These are phyloP conservation scores for Drosophila paranaensis DNA, from an alignment of 2,888 invertebrate species.

Conservation along the genomic window DNA sequence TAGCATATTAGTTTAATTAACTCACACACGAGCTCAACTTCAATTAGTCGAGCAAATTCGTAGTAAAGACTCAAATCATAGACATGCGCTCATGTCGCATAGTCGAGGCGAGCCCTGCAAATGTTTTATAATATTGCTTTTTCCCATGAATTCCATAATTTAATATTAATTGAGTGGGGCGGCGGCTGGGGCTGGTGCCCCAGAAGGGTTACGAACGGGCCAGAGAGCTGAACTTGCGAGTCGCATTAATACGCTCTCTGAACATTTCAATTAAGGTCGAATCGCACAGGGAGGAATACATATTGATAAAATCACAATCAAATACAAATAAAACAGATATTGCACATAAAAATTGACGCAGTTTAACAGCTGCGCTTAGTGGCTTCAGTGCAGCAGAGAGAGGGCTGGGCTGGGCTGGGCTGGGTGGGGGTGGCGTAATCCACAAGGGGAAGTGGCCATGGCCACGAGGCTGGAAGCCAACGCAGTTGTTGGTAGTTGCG, in stretches of 20 bases:
- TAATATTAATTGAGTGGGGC: constrained; percentile 68
- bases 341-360: constrained; percentile 76
- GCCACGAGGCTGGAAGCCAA: constrained; percentile 21
- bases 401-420: background rate
- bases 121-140: constrained; percentile 33
- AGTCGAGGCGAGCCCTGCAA: constrained; percentile 12
- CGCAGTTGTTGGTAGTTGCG: constrained; percentile 58
- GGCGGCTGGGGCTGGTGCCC: background rate
- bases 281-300: constrained; percentile 46
- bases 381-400: constrained; percentile 1
- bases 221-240: constrained; percentile 49
- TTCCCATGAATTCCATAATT: constrained; percentile 75
- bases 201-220: constrained; percentile 25
- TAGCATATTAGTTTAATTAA: constrained; percentile 38
- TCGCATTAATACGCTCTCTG: constrained; percentile 49
- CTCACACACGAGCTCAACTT: constrained; percentile 16
- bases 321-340: constrained; percentile 76
- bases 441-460: constrained; percentile 28
- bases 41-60: constrained; percentile 23
- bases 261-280: constrained; percentile 72
- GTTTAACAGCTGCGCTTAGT: constrained; percentile 53
- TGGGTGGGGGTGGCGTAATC: constrained; percentile 6
- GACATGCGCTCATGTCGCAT: constrained; percentile 9
- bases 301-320: constrained; percentile 79
- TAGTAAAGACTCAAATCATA: constrained; percentile 40